Evolutionary conservation across 2,797 vertebrate genomes (phyloP), one percentile per base, ranked within the genome.

Genomic region (Anguilla marmorata): DNA sequence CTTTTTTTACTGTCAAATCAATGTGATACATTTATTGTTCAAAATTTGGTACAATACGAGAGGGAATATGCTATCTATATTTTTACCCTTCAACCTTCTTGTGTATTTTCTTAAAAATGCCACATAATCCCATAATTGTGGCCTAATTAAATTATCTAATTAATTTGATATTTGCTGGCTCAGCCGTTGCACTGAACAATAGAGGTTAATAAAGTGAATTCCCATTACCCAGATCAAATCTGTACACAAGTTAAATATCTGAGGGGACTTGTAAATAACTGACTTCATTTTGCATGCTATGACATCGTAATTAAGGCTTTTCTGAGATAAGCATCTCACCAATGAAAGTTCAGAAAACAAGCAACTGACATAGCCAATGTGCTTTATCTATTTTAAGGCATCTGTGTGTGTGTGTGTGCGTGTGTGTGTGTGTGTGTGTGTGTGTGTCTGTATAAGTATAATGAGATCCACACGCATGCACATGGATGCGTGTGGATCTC

Each of bases 181-280:
- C 82, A 69, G 86, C 85, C 72, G 63, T 89, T 60, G 86, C 86
- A 87, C 82, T 85, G 79, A 72, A 37, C 90, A 87, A 41, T 50
- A 56, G 85, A 86, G 85, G 52, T 88, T 85, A 88, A 89, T 92
- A 88, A 89, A 90, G 89, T 86, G 37, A 89, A 88, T 76, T 88
- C 84, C 88, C 82, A 90, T 86, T 89, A 89, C 50, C 74, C 79
- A 76, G 87, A 86, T 74, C 63, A 90, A 83, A 86, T 87, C 56
- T 89, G 88, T 84, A 60, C 58, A 48, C 54, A 30, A 54, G 82
- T 85, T 79, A 72, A 85, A 85, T 88, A 85, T 85, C 87, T 72
- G 82, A 54, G 82, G 33, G 82, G 87, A 72, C 50, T 69, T 66
- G 45, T 84, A 84, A 74, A 85, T 82, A 87, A 50, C 56, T 69